Evolutionary conservation across 2,888 invertebrate species (phyloP).

Genomic region (Dynastes hyllus): DNA sequence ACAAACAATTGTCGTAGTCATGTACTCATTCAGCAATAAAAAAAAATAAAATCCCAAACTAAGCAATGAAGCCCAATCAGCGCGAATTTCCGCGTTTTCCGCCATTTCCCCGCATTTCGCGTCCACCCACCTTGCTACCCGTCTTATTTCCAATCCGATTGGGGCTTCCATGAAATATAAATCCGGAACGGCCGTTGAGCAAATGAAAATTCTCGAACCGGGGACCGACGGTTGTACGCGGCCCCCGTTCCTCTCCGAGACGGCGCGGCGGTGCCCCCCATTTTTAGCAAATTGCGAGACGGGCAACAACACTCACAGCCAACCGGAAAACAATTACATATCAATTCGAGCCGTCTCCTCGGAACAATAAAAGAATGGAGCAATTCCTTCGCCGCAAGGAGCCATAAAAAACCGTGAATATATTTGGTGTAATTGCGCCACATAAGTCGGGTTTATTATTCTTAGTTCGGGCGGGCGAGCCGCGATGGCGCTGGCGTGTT

Average conservation of each 20-base stretch:
- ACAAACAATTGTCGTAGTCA: too few relatives aligned
- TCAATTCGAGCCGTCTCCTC: constrained; percentile 69
- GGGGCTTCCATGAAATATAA: constrained; percentile 48
- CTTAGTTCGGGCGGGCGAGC: constrained; percentile 65
- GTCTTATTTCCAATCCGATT: constrained; percentile 43
- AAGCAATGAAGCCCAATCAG: constrained; percentile 6
- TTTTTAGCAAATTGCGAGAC: constrained; percentile 49
- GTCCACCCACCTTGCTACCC: not conserved
- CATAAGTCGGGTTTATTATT: constrained; percentile 72
- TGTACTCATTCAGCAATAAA: not conserved
- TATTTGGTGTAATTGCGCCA: constrained; percentile 72
- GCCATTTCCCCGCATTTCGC: constrained; percentile 7
- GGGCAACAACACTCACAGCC: constrained; percentile 45
- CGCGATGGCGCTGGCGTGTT: constrained; percentile 70
- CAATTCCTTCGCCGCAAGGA: constrained; percentile 71
- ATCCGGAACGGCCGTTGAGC: constrained; percentile 47
- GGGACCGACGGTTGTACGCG: constrained; percentile 27
- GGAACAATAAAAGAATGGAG: constrained; percentile 72
- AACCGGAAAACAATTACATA: constrained; percentile 71
- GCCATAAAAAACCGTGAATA: constrained; percentile 73
- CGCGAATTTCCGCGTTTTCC: constrained; percentile 10
- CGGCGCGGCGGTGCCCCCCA: constrained; percentile 20
- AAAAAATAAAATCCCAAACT: not conserved
- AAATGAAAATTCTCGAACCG: constrained; percentile 52
- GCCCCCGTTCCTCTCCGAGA: not conserved